phyloP scores from a whole-genome alignment of 1,140 invertebrate species.

The Potamilus streckersoni region DNA sequence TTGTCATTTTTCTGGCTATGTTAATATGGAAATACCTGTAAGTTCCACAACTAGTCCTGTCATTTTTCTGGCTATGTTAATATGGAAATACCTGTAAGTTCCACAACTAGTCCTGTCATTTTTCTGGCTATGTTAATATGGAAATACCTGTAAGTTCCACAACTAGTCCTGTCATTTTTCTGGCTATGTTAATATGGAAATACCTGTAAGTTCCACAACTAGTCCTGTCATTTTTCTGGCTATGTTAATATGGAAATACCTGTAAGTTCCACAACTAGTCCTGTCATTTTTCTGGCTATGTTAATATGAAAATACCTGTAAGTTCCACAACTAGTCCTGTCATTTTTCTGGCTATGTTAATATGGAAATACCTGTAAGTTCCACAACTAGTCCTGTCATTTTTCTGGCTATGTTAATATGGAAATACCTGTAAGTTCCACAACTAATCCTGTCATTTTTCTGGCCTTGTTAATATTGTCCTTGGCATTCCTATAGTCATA shows the following conservation, averaged over 20 bases:
- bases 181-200: constrained; percentile 74
- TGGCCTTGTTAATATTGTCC: constrained; percentile 76
- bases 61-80: no score
- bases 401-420: no score
- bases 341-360: constrained; percentile 74
- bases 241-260: constrained; percentile 60
- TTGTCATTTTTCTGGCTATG: no score
- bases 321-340: constrained; percentile 77
- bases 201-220: no score
- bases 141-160: neutral
- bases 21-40: constrained; percentile 67
- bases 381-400: no score
- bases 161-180: constrained; percentile 74
- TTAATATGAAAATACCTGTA: constrained; percentile 67
- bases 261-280: constrained; percentile 72
- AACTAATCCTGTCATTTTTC: constrained; percentile 74
- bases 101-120: constrained; percentile 75
- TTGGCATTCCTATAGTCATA: constrained; percentile 78
- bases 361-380: constrained; percentile 57
- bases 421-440: constrained; percentile 75
- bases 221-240: no score
- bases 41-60: constrained; percentile 70
- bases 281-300: no score
- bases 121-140: constrained; percentile 76
- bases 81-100: constrained; percentile 72